Base-by-base conservation (phyloP, 1,140 invertebrate genomes). In the Drosophila tani region DNA sequence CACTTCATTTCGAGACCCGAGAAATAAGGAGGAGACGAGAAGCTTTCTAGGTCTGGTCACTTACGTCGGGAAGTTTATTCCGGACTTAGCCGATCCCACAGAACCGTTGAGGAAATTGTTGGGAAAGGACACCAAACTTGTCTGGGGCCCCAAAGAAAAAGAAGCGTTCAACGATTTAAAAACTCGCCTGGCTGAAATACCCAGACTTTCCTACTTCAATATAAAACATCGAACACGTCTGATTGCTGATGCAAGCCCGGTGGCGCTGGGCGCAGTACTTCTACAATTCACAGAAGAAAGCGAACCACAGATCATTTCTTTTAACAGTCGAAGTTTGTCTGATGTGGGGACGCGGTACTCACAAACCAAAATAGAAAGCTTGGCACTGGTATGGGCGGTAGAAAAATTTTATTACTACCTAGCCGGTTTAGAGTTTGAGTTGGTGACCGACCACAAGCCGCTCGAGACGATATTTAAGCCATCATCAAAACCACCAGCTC, bases 311-410 rank as follows among this genome's bases (percentile, higher is more conserved):
- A 62, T 75, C 17, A 59, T 75, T 41, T 46, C 56, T 21, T 71
- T 81, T 63, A 62, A 56, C 3, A 93, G 86, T 59, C 85, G 92
- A 79, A 91, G 82, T 29, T 68, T 94, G 40, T 84, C 92, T 7
- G 77, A 83, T 35, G 81, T 82, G 9, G 91, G 94, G 81, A 88
- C 77, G 73, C 69, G 91, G 19, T 94, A 93, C 67, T 93, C 81
- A 6, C 92, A 93, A 65, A 93, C 88, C 3, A n/a, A n/a, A n/a
- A n/a, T n/a, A n/a, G n/a, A n/a, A n/a, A n/a, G n/a, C n/a, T n/a
- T n/a, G n/a, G n/a, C n/a, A n/a, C n/a, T n/a, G n/a, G n/a, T n/a
- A n/a, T n/a, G n/a, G n/a, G n/a, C n/a, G n/a, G n/a, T n/a, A n/a
- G n/a, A n/a, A n/a, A n/a, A n/a, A n/a, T n/a, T n/a, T n/a, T n/a